phyloP scores from a whole-genome alignment of 2,797 vertebrate species.

The Syngnathus acus region DNA sequence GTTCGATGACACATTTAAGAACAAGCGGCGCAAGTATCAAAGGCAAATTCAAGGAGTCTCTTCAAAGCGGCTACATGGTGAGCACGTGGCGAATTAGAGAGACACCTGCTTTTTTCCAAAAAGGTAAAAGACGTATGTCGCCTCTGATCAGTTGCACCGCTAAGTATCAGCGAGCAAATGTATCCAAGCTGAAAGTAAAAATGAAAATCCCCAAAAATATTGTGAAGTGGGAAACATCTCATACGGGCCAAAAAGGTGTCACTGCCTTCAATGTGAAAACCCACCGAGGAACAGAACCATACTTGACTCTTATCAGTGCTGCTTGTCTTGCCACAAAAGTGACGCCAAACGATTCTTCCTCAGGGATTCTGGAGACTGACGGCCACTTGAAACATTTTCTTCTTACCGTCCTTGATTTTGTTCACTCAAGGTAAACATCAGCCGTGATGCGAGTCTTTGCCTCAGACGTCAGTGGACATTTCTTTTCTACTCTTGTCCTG shows the following conservation, averaged over 20 bases:
- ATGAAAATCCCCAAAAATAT: not conserved
- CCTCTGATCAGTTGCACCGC: slow-evolving; percentile 24
- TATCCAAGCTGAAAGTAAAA: not conserved
- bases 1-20: slow-evolving; percentile 57
- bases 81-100: slow-evolving; percentile 35
- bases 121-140: slow-evolving; percentile 24
- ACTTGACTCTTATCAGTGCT: slow-evolving; percentile 16
- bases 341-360: slow-evolving; percentile 28
- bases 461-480: not conserved
- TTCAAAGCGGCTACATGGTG: slow-evolving; percentile 17
- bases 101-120: slow-evolving; percentile 37
- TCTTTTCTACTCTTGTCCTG: not conserved
- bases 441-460: not conserved
- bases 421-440: not conserved
- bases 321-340: slow-evolving; percentile 29
- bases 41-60: slow-evolving; percentile 27
- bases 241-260: not conserved
- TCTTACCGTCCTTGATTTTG: not conserved
- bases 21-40: slow-evolving; percentile 48
- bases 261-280: slow-evolving; percentile 13
- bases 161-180: not conserved
- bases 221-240: not conserved
- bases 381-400: slow-evolving; percentile 20
- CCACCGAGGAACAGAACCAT: slow-evolving; percentile 10
- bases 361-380: slow-evolving; percentile 20